A percentile compares a stretch with the other conserved stretches of the same genome.
Evolutionary conservation across 2,113 vertebrate genomes (phyloP).

Genomic region (Tetrax tetrax): DNA sequence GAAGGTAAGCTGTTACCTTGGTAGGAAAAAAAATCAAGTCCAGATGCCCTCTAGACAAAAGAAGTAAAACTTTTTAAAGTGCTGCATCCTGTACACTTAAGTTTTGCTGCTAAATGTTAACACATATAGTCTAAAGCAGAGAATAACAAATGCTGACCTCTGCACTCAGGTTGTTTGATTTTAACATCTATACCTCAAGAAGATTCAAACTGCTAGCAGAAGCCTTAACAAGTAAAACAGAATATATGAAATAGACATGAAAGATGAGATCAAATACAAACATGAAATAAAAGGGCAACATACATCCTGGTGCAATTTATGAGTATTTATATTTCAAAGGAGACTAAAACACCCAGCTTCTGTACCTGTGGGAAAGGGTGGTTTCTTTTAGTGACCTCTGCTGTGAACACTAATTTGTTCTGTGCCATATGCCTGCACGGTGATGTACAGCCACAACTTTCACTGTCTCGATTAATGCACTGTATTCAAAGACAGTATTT

Average conservation of each 20-base stretch:
- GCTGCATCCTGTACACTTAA: background rate
- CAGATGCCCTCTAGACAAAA: constrained; percentile 1
- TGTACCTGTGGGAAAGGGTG: background rate
- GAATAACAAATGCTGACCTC: background rate
- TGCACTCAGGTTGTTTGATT: background rate
- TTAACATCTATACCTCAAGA: background rate
- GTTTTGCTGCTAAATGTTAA: background rate
- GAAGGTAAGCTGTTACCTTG: constrained; percentile 47
- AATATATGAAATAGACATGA: background rate
- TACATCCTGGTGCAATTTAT: background rate
- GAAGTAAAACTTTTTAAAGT: background rate
- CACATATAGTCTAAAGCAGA: background rate
- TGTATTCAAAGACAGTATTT: background rate
- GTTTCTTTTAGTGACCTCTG: background rate
- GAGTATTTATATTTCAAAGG: background rate
- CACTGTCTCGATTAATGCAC: background rate
- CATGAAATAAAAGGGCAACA: background rate
- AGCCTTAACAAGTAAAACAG: background rate
- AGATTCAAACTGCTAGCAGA: background rate
- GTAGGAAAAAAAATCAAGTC: constrained; percentile 5
- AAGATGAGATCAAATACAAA: background rate
- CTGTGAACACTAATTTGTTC: background rate
- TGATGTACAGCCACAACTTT: background rate
- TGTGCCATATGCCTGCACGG: background rate
- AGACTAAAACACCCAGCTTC: background rate